Evolutionary conservation across 2,113 vertebrate genomes (phyloP).

Genomic region (Ictalurus furcatus): DNA sequence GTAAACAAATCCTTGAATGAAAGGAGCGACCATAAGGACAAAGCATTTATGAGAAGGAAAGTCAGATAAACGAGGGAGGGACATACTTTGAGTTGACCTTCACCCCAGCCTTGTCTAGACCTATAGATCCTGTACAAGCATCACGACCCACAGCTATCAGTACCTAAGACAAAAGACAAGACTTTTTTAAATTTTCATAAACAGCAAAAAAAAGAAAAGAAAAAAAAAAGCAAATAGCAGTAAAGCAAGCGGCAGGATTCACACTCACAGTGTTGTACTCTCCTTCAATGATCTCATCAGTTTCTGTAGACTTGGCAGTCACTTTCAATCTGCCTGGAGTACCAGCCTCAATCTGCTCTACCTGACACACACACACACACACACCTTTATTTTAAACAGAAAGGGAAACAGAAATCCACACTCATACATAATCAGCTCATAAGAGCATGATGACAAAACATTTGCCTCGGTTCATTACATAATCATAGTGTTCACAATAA

Average conservation of each 20-base stretch:
- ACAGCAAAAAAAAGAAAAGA: neutral
- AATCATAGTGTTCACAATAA: neutral
- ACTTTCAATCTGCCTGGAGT: conserved; percentile 89
- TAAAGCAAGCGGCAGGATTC: neutral
- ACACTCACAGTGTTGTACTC: conserved; percentile 89
- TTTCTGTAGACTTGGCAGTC: conserved; percentile 84
- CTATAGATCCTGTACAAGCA: conserved; percentile 87
- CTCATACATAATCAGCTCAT: neutral
- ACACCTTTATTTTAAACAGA: neutral
- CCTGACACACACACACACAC: conserved; percentile 57
- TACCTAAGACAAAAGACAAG: conserved; percentile 72
- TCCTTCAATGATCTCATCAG: conserved; percentile 75
- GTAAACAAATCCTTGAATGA: neutral
- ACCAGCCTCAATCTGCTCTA: conserved; percentile 88
- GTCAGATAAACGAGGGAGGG: neutral
- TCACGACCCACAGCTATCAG: conserved; percentile 91
- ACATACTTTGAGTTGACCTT: conserved; percentile 87
- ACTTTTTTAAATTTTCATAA: neutral
- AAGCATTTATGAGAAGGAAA: neutral
- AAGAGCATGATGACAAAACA: neutral
- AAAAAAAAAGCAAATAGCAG: neutral
- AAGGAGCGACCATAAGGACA: neutral
- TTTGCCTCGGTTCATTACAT: neutral
- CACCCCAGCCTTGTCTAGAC: conserved; percentile 86
- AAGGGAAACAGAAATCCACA: neutral